These are phyloP conservation scores for Mellivora capensis DNA, from an alignment of 2,113 vertebrate genomes.

Conservation along the genomic window DNA sequence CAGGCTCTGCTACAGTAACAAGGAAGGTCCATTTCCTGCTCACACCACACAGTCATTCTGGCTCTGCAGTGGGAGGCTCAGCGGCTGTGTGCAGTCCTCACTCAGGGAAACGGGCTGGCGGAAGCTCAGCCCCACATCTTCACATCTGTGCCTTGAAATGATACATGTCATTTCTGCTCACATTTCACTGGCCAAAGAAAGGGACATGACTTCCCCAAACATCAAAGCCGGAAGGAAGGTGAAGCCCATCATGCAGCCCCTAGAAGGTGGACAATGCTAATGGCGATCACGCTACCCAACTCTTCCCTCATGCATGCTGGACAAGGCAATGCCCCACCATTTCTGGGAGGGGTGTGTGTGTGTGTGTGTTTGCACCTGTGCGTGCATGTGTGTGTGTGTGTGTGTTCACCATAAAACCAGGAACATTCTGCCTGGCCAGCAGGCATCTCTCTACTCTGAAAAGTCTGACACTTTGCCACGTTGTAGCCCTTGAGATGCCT, in stretches of 20 bases:
- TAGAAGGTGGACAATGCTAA: fast-evolving
- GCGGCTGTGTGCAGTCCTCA: fast-evolving
- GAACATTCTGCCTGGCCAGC: background rate
- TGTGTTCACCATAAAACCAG: background rate
- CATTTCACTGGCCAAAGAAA: background rate
- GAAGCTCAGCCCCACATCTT: background rate
- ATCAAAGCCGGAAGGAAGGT: background rate
- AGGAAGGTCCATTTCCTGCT: background rate
- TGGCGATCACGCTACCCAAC: fast-evolving
- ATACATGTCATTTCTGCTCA: background rate
- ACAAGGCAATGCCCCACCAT: fast-evolving
- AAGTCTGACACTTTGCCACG: background rate
- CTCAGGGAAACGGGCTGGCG: fast-evolving
- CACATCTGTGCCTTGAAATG: background rate
- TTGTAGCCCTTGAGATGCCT: background rate
- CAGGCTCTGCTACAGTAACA: background rate
- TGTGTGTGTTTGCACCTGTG: background rate
- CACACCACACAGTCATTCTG: fast-evolving
- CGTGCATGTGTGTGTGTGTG: fast-evolving
- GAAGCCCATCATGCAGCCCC: background rate
- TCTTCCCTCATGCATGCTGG: fast-evolving
- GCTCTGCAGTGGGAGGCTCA: too few species aligned
- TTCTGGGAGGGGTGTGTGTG: too few species aligned
- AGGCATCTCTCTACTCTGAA: background rate
- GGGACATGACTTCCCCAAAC: background rate